Evolutionary conservation across 2,797 vertebrate species (phyloP).

Genomic region (Todus mexicanus): DNA sequence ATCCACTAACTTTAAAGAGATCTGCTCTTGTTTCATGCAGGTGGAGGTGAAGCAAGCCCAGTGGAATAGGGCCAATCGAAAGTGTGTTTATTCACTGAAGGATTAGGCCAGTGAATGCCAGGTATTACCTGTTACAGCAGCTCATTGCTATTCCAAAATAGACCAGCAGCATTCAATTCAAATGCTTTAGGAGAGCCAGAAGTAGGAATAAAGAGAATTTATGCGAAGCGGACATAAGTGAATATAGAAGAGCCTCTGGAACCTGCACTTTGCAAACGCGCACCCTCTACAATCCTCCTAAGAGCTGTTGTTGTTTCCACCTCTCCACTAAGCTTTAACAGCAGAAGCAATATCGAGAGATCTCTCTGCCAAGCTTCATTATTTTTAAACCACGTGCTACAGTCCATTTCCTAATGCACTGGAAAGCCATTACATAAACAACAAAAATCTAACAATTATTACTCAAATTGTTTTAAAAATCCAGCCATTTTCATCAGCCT

Average conservation of each 20-base stretch:
- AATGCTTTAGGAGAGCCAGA: not conserved
- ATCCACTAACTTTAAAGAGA: not conserved
- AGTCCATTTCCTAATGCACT: not conserved
- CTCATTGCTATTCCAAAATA: slow-evolving; percentile 37
- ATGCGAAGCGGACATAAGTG: not conserved
- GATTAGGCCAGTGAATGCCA: not conserved
- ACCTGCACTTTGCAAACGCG: not conserved
- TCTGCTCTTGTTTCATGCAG: not conserved
- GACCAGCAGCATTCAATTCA: not conserved
- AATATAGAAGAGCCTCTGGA: not conserved
- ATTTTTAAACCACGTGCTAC: not conserved
- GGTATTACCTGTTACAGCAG: not conserved
- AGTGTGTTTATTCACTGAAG: not conserved
- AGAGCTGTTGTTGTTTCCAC: not conserved
- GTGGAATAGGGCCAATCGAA: not conserved
- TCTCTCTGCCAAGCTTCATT: not conserved
- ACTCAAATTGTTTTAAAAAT: not conserved
- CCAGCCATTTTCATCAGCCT: not conserved
- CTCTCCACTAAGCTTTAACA: not conserved
- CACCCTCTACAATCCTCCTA: not conserved
- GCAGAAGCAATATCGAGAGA: not conserved
- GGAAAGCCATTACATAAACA: not conserved
- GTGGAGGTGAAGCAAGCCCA: not conserved
- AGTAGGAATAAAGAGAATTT: slow-evolving; percentile 1
- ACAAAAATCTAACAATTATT: not conserved